Percentiles rank a stretch among this genome's conserved stretches.
phyloP scores from a whole-genome alignment of 2,113 vertebrate genomes.

The Butorides virescens region DNA sequence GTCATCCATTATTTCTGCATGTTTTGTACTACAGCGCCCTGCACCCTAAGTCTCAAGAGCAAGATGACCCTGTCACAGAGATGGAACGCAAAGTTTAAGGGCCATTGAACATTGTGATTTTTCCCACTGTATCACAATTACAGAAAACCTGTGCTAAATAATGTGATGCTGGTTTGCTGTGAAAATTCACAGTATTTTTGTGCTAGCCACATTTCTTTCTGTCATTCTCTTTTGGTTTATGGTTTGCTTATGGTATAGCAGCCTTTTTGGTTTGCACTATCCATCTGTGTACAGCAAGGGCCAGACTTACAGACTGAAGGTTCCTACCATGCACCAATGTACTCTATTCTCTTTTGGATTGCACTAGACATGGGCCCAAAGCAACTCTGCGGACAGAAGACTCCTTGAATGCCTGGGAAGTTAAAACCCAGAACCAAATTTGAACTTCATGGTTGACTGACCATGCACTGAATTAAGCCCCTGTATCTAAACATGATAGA shows the following conservation, averaged over 20 bases:
- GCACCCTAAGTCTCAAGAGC: neutral
- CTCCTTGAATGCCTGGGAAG: neutral
- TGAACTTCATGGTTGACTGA: slow-evolving; percentile 12
- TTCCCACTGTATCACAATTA: neutral
- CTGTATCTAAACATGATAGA: slow-evolving; percentile 44
- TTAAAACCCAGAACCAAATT: slow-evolving; percentile 40
- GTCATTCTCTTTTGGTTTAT: neutral
- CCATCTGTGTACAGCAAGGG: neutral
- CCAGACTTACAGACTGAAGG: neutral
- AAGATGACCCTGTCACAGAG: neutral
- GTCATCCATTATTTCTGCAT: neutral
- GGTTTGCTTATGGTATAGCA: neutral
- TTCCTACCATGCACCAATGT: neutral
- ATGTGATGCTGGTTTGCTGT: neutral
- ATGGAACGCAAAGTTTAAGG: neutral
- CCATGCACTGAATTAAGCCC: slow-evolving; percentile 12
- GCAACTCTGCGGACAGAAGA: neutral
- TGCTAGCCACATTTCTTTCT: neutral
- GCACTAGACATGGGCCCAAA: neutral
- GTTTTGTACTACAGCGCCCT: neutral
- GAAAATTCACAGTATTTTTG: neutral
- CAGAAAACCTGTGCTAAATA: neutral
- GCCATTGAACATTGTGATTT: slow-evolving; percentile 3
- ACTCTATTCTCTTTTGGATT: neutral
- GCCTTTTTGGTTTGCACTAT: neutral